Evolutionary conservation across 2,888 invertebrate species (phyloP), one percentile per base, ranked within the genome.

Genomic region (Dendrolimus pini): DNA sequence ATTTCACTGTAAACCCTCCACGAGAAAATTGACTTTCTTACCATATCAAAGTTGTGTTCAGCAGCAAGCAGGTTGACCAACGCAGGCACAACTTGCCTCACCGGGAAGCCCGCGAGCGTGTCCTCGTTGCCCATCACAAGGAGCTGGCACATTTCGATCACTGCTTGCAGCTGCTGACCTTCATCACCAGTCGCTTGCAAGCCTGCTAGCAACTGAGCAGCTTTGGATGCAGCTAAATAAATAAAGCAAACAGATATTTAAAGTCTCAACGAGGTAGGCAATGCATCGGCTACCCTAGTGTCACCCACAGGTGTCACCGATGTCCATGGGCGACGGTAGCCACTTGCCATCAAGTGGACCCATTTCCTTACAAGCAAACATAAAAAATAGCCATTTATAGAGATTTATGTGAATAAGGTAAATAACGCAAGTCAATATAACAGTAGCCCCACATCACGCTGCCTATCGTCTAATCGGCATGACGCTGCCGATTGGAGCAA

Each of bases 51-150:
- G 91, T 99, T 99, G 82, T 99, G 98, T 78, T 99, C 99, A 93
- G 98, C 98, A 57, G 97, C 96, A 30, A 99, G 93, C 60, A 99
- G 89, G 72, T 94, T 95, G 64, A 98, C 97, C 52, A 99, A 93
- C 7, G 98, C 98, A 0, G 99, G 98, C 55, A 99, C 98, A 13
- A 98, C 98, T 85, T 98, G 98, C 74, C 99, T 97, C 52, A 99
- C 97, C 0, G 99, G 99, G 84, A 99, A 99, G n/a, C 98, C 98
- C 53, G 98, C 97, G 58, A 99, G 92, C 0, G 98, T 98, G 82
- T 99, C 99, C 87, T 99, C 99, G 82, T 99, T 99, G 67, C 99
- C 99, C 99, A 99, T 99, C 52, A 99, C 98, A 59, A 99, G 92
- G 85, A 99, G 94, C 91, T 99, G 98, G 82, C 98, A 98, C 98